Conservation (phyloP, 2,113 vertebrate species). For the Charina bottae region DNA sequence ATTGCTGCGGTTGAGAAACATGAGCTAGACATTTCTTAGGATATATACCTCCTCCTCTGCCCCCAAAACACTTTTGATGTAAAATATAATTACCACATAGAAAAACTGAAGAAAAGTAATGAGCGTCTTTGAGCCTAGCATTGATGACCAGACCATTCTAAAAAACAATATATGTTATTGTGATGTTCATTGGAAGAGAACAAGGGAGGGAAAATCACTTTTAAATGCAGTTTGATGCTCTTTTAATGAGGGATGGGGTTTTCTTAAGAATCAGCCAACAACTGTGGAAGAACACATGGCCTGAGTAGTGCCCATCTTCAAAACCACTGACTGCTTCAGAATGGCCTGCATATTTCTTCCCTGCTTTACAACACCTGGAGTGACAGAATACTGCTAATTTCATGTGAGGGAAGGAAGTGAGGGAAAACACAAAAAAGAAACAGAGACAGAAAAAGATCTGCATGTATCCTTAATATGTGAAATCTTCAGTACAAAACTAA, state of each 20-base stretch:
- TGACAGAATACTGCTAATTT: conserved; percentile 86
- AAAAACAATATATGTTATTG: conserved; percentile 78
- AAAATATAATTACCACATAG: conserved; percentile 37
- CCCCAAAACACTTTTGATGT: conserved; percentile 32
- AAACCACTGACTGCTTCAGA: conserved; percentile 85
- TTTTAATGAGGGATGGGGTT: conserved; percentile 85
- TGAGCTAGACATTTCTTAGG: conserved; percentile 62
- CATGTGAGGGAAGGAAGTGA: conserved; percentile 73
- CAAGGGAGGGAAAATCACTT: conserved; percentile 81
- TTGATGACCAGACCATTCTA: conserved; percentile 78
- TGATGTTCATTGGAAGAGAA: conserved; percentile 75
- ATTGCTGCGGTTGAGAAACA: not conserved
- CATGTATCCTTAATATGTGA: conserved; percentile 54
- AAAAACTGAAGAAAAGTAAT: conserved; percentile 41
- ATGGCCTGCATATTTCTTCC: conserved; percentile 80
- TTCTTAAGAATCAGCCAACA: conserved; percentile 82
- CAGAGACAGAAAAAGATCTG: conserved; percentile 59
- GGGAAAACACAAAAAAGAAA: conserved; percentile 26
- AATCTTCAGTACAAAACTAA: conserved; percentile 73
- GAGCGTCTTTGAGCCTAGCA: conserved; percentile 71
- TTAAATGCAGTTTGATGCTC: conserved; percentile 81
- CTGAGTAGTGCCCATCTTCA: conserved; percentile 76
- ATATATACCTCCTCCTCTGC: conserved; percentile 50
- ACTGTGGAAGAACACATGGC: conserved; percentile 81
- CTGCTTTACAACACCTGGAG: conserved; percentile 78